phyloP scores from a whole-genome alignment of 2,888 invertebrate species.

The Noctua janthe region DNA sequence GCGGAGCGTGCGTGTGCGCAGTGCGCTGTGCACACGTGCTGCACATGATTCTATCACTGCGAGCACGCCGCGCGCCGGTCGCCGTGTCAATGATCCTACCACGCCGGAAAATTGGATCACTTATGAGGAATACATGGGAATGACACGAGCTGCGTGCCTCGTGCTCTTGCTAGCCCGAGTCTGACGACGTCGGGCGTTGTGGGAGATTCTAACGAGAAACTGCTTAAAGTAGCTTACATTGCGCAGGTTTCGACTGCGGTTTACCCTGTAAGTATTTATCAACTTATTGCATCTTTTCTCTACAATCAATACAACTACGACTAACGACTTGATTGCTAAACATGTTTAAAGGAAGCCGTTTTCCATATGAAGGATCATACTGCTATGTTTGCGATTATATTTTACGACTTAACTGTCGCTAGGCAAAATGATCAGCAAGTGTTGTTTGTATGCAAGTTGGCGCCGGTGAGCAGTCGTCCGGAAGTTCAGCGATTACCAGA shows the following conservation, averaged over 20 bases:
- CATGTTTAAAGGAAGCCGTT: background rate
- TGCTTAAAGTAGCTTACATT: slow-evolving; percentile 4
- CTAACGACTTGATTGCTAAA: slow-evolving; percentile 9
- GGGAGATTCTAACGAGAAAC: background rate
- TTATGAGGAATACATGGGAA: slow-evolving; percentile 17
- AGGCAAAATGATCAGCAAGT: slow-evolving; percentile 1
- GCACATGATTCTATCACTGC: slow-evolving; percentile 30
- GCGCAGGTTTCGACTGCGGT: too few species aligned
- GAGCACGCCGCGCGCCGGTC: slow-evolving; percentile 16
- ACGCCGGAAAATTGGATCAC: slow-evolving; percentile 29
- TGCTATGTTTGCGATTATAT: background rate
- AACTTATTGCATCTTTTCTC: background rate
- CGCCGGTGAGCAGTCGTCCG: slow-evolving; percentile 34
- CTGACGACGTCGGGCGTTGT: background rate
- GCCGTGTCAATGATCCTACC: slow-evolving; percentile 61
- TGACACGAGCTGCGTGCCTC: background rate
- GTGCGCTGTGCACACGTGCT: slow-evolving; percentile 56
- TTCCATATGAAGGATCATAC: background rate
- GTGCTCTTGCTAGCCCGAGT: background rate
- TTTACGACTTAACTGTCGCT: slow-evolving; percentile 1
- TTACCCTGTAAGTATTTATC: background rate
- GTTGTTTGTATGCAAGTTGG: slow-evolving; percentile 46
- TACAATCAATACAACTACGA: background rate
- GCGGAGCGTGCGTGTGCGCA: slow-evolving; percentile 43
- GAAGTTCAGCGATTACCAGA: slow-evolving; percentile 60